Conservation (phyloP, 2,888 invertebrate genomes). For the Nephrocerus scutellatus region DNA sequence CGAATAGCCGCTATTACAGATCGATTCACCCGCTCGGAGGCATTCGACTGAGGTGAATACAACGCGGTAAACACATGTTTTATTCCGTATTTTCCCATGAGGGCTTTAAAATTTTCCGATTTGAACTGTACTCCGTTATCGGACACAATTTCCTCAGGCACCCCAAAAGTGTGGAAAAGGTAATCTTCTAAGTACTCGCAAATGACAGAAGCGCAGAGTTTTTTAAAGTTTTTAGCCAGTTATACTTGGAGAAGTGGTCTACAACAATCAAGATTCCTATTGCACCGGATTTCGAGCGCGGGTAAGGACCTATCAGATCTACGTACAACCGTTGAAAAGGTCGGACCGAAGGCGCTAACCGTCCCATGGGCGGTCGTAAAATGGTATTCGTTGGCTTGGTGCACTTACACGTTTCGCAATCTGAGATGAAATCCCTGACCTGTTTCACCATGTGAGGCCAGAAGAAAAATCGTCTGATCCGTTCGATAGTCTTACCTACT, state of each 20-base stretch:
- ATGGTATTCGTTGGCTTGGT: slow-evolving; percentile 1
- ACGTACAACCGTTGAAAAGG: slow-evolving; percentile 15
- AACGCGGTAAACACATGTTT: slow-evolving; percentile 21
- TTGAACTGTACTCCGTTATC: slow-evolving; percentile 29
- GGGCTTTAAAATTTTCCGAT: slow-evolving; percentile 15
- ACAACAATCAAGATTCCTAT: slow-evolving; percentile 10
- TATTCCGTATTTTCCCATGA: slow-evolving; percentile 16
- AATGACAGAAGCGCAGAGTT: too few species aligned
- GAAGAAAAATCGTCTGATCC: slow-evolving; percentile 9
- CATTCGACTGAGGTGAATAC: slow-evolving; percentile 36
- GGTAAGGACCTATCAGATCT: slow-evolving; percentile 13
- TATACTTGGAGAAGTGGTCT: slow-evolving; percentile 15
- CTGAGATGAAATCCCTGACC: slow-evolving; percentile 8
- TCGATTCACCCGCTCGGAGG: slow-evolving; percentile 33
- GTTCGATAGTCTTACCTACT: slow-evolving; percentile 10
- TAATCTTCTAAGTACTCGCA: too few species aligned
- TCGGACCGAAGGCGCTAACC: too few species aligned
- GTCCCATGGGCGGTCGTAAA: too few species aligned
- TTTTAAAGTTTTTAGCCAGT: slow-evolving; percentile 7
- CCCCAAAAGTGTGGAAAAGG: slow-evolving; percentile 26
- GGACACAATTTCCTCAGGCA: slow-evolving; percentile 22
- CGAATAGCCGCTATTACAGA: slow-evolving; percentile 30
- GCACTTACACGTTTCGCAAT: slow-evolving; percentile 2
- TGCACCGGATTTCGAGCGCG: slow-evolving; percentile 6
- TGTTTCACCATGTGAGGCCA: slow-evolving; percentile 11